Evolutionary conservation across 2,113 vertebrate genomes (phyloP).

Genomic region (Noctilio leporinus): DNA sequence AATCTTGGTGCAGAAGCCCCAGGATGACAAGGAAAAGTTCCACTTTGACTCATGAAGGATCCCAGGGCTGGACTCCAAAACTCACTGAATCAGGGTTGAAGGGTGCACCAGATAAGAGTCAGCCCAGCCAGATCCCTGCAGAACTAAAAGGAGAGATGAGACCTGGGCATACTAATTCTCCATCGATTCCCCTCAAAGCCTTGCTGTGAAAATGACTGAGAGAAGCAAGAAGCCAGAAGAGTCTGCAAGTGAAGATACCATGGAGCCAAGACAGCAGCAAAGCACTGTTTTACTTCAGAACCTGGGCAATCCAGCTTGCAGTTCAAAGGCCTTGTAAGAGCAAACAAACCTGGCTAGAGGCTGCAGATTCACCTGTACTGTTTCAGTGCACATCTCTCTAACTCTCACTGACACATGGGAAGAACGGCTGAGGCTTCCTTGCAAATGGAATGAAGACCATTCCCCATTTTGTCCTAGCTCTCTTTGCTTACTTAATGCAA

Average conservation of each 20-base stretch:
- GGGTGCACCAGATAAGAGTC: not conserved
- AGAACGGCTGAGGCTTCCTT: not conserved
- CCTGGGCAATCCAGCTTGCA: not conserved
- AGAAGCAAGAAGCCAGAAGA: not conserved
- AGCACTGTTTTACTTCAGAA: not conserved
- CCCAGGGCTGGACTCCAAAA: not conserved
- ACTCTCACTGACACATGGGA: constrained; percentile 47
- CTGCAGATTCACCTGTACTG: constrained; percentile 26
- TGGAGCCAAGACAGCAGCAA: not conserved
- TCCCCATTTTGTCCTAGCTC: not conserved
- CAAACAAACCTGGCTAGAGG: not conserved
- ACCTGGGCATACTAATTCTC: not conserved
- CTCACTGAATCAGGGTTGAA: not conserved
- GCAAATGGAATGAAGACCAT: not conserved
- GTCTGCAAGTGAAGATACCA: not conserved
- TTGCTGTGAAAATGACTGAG: not conserved
- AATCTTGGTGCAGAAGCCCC: not conserved
- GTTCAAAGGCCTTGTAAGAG: constrained; percentile 57
- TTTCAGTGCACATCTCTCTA: not conserved
- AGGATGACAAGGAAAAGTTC: not conserved
- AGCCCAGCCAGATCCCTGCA: not conserved
- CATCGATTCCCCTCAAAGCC: not conserved
- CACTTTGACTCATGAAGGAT: not conserved
- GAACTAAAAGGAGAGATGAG: not conserved
- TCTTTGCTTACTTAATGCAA: not conserved